These are phyloP conservation scores for Gallinago jamesoni DNA, from an alignment of 2,113 vertebrate genomes.

Conservation along the genomic window DNA sequence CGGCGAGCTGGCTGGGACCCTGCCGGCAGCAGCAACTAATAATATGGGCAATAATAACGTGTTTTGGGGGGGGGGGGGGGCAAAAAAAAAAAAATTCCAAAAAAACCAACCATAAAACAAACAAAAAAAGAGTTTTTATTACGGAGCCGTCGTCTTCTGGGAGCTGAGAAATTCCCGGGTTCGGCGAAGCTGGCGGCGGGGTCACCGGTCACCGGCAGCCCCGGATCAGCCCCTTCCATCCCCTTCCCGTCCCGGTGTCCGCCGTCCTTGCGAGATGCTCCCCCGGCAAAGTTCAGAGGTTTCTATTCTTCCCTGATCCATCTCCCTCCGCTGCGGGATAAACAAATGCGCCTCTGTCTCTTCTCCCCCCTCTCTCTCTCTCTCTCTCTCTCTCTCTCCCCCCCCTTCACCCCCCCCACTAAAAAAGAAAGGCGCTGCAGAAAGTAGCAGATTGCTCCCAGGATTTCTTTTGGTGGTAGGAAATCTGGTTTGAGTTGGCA, in stretches of 20 bases:
- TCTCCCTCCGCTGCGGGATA: not conserved
- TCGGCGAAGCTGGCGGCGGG: not conserved
- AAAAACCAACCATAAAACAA: no score
- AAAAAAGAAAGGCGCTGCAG: not conserved
- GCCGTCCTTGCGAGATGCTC: not conserved
- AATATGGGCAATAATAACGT: not conserved
- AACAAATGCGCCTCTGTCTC: conserved; percentile 44
- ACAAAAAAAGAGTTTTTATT: not conserved
- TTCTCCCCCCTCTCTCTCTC: not conserved
- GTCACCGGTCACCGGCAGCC: not conserved
- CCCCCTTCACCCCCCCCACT: not conserved
- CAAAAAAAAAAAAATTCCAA: no score
- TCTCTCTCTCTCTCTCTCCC: not conserved
- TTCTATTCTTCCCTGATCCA: not conserved
- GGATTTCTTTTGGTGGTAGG: not conserved
- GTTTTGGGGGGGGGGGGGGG: not conserved
- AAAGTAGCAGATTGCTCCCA: not conserved
- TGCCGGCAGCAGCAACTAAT: not conserved
- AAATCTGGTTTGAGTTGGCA: conserved; percentile 42
- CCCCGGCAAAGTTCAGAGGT: not conserved
- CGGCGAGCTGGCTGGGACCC: not conserved
- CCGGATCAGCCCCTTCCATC: not conserved
- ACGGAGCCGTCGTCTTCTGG: not conserved
- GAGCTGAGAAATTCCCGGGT: not conserved
- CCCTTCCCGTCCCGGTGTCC: not conserved